Conservation (phyloP, 2,888 invertebrate genomes). For the Erynnis tages region DNA sequence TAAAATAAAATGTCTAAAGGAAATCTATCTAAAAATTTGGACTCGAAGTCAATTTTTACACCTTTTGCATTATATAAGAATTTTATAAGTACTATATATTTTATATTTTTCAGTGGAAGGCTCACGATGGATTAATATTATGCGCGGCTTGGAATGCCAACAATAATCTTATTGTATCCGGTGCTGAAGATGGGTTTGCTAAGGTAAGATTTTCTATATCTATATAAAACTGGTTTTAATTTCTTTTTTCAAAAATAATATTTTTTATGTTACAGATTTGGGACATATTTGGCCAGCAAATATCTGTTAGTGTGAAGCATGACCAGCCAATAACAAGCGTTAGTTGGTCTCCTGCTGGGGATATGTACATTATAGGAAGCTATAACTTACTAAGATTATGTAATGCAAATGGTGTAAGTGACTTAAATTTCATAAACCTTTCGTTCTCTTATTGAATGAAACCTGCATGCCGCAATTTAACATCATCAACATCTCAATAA, state of each 20-base stretch:
- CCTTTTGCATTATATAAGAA: neutral
- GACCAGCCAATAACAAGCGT: slow-evolving; percentile 96
- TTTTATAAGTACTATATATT: neutral
- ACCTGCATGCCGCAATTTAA: too few species aligned
- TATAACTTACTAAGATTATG: slow-evolving; percentile 96
- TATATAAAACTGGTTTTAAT: neutral
- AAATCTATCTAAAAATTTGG: too few species aligned
- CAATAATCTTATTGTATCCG: slow-evolving; percentile 95
- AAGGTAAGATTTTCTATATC: slow-evolving; percentile 79
- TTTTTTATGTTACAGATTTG: slow-evolving; percentile 90
- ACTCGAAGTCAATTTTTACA: too few species aligned
- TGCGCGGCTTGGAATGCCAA: slow-evolving; percentile 97
- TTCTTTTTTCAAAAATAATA: neutral
- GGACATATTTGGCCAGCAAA: slow-evolving; percentile 94
- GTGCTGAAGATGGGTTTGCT: slow-evolving; percentile 96
- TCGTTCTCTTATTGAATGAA: too few species aligned
- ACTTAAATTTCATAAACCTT: neutral
- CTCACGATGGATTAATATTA: slow-evolving; percentile 96
- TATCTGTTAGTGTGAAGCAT: slow-evolving; percentile 92
- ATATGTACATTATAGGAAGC: slow-evolving; percentile 94
- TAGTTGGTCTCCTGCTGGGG: slow-evolving; percentile 95
- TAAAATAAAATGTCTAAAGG: too few species aligned
- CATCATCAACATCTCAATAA: too few species aligned
- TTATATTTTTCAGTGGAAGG: slow-evolving; percentile 90
- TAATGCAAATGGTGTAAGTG: slow-evolving; percentile 93